Evolutionary conservation across 2,888 invertebrate species (phyloP).

Genomic region (Cephonodes hylas): DNA sequence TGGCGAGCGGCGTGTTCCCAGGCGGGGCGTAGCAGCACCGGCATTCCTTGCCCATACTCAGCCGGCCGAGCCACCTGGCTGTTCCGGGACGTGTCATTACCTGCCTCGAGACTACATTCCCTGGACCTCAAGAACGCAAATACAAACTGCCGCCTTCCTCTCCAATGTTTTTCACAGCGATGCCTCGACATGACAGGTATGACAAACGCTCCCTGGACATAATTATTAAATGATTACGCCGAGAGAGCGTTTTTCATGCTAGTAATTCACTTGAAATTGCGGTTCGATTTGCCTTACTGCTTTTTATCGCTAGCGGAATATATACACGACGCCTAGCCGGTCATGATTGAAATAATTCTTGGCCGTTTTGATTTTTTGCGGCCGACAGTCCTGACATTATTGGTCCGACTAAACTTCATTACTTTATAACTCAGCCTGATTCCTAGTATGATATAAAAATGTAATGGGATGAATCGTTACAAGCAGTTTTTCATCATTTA

Average conservation of each 20-base stretch:
- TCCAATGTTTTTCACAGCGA: constrained; percentile 51
- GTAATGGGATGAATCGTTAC: neutral
- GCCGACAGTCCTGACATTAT: neutral
- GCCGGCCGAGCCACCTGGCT: constrained; percentile 59
- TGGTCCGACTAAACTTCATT: neutral
- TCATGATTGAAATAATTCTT: constrained; percentile 8
- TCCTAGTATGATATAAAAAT: neutral
- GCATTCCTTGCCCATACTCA: constrained; percentile 75
- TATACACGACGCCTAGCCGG: constrained; percentile 11
- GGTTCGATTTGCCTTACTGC: constrained; percentile 14
- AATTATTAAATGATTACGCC: constrained; percentile 40
- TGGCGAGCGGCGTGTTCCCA: constrained; percentile 58
- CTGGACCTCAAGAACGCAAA: constrained; percentile 60
- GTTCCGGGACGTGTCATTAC: constrained; percentile 68
- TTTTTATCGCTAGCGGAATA: constrained; percentile 8
- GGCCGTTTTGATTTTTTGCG: constrained; percentile 1
- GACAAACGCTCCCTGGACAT: constrained; percentile 39
- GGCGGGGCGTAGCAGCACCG: constrained; percentile 49
- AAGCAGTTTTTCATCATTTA: neutral
- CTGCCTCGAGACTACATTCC: constrained; percentile 57
- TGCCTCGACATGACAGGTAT: constrained; percentile 40
- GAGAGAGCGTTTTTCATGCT: constrained; percentile 36
- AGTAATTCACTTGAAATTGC: constrained; percentile 33
- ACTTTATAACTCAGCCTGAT: neutral
- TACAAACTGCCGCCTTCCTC: constrained; percentile 62